Base-by-base conservation (phyloP, 2,113 vertebrate species). In the Grammomys dolichurus region DNA sequence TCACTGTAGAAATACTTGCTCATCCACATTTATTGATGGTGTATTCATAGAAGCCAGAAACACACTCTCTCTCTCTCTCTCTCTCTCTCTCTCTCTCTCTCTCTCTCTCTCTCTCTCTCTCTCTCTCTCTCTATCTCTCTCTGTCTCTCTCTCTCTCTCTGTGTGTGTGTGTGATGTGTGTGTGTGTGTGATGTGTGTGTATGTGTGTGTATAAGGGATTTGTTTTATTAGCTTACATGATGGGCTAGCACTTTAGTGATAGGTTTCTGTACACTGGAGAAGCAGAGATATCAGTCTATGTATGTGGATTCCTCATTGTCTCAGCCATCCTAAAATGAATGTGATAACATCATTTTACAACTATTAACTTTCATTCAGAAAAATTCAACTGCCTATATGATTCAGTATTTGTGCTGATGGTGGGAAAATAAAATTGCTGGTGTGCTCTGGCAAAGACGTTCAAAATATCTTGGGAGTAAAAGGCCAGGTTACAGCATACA, bases 301-400 rank as follows among this genome's bases (percentile, higher is more conserved):
- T 46, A 75, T 40, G 40, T 43, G 9, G 20, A 75, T 43, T 20
- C 20, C 4, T 75, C 72, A 75, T 22, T 75, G 40, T 13, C 40
- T 75, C 40, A 26, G 73, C 22, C 8, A 73, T 73, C n/a, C n/a
- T 40, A 73, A 73, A 46, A 11, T 75, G 40, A 40, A 75, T 24
- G 16, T 75, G 40, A 75, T 75, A 85, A 19, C 33, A 77, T 77
- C 88, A 87, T 75, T 76, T 90, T 94, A 67, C 76, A 85, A 93
- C 80, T 85, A 70, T 87, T 70, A 81, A 0, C 51, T 93, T 63
- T 94, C 90, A 93, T 95, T 94, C 90, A 95, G 85, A 88, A 93
- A 80, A 58, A 85, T 90, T 81, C 95, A 58, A 28, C 60, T 33
- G 31, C 67, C 28, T 51, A 88, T 16, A 86, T 36, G 87, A 70